These are phyloP conservation scores for Pangasius djambal DNA, from an alignment of 2,797 vertebrate genomes.

Conservation along the genomic window DNA sequence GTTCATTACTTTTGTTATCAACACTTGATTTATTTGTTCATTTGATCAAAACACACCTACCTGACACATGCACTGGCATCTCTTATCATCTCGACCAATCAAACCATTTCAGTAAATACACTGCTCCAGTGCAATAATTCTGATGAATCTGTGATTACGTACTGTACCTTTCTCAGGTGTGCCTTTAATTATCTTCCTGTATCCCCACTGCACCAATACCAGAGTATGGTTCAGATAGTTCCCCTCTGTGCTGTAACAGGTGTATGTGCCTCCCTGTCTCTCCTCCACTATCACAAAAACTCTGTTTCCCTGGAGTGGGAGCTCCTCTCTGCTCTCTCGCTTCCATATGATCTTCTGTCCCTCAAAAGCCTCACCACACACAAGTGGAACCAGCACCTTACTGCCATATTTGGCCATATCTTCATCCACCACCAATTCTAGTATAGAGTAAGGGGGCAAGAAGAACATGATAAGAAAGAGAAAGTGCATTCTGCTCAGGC, in stretches of 20 bases:
- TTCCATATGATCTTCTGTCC: constrained; percentile 46
- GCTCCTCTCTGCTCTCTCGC: constrained; percentile 26
- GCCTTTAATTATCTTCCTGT: constrained; percentile 47
- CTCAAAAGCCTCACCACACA: constrained; percentile 49
- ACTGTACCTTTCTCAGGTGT: constrained; percentile 51
- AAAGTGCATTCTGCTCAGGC: background rate
- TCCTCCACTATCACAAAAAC: constrained; percentile 61
- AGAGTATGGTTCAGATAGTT: constrained; percentile 71
- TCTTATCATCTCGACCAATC: background rate
- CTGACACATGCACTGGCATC: background rate
- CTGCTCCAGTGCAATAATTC: background rate
- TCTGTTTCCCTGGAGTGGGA: constrained; percentile 46
- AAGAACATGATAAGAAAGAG: background rate
- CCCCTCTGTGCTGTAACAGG: constrained; percentile 67
- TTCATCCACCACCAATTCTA: constrained; percentile 56
- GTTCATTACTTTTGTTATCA: background rate
- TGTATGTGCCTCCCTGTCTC: constrained; percentile 73
- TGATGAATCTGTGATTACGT: background rate
- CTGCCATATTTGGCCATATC: constrained; percentile 30
- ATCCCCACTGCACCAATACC: constrained; percentile 67
- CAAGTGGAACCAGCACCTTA: constrained; percentile 48
- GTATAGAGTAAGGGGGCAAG: background rate
- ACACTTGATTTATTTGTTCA: background rate
- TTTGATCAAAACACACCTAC: background rate
- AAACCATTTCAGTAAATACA: background rate